phyloP scores from a whole-genome alignment of 2,113 vertebrate genomes.

The Pteronura brasiliensis region DNA sequence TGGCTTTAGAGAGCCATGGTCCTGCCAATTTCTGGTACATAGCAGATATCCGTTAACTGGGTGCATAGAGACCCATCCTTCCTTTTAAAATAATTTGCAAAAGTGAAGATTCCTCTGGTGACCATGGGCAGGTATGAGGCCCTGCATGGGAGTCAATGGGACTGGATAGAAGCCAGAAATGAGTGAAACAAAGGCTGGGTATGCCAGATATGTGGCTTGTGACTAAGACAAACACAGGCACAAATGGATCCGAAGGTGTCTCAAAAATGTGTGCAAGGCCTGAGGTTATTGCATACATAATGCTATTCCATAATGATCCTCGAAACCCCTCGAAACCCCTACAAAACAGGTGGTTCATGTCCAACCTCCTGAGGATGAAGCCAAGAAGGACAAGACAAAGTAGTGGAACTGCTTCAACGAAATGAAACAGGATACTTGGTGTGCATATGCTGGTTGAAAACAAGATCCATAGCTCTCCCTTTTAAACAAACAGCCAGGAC shows the following conservation, averaged over 20 bases:
- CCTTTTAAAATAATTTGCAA: background rate
- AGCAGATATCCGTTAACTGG: background rate
- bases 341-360: background rate
- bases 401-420: background rate
- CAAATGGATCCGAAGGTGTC: background rate
- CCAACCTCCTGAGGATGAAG: background rate
- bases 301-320: background rate
- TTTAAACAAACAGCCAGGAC: background rate
- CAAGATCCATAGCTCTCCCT: background rate
- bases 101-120: background rate
- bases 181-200: background rate
- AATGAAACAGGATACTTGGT: background rate
- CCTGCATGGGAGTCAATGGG: background rate
- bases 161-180: background rate
- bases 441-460: background rate
- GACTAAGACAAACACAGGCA: background rate
- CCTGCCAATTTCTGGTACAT: background rate
- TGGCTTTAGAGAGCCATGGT: background rate
- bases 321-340: background rate
- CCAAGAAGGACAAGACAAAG: background rate
- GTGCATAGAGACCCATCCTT: background rate
- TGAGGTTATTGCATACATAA: background rate
- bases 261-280: accelerated
- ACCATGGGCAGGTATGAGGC: background rate
- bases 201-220: background rate